Evolutionary conservation across 2,888 invertebrate genomes (phyloP), one percentile per base, ranked within the genome.

Genomic region (Tiliacea aurago): DNA sequence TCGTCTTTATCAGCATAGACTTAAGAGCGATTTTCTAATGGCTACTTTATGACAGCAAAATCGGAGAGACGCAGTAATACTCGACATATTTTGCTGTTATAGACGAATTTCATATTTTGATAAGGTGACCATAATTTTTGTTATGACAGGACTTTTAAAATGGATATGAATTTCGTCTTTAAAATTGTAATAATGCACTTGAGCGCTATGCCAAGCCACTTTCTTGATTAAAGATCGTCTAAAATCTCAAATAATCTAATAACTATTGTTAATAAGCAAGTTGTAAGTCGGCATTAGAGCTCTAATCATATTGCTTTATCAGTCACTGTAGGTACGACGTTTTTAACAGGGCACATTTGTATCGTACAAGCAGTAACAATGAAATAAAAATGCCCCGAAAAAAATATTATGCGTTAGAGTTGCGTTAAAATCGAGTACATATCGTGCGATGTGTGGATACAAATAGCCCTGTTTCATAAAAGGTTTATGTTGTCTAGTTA

Each of bases 131-230:
- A n/a, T 15, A 69, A 69, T 59, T 23, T 45, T 71, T 51, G 23
- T n/a, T 4, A 33, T 18, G 7, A 11, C 33, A 78, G 18, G 18
- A 13, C 2, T 18, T 73, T 74, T 43, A 15, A 33, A 80, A 80
- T 71, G 58, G 33, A 65, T 83, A 86, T 85, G 80, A 83, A 84
- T 83, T 83, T 82, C 84, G 74, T 79, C 76, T 75, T 64, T 63
- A 41, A 58, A 53, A 71, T 83, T 73, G 53, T 71, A n/a, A 67
- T 72, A 84, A 80, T 80, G 83, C 81, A 80, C 71, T 75, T 70
- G 86, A 90, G 88, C 90, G 84, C 89, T 91, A 91, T 85, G 91
- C 91, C 71, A 92, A 91, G 91, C 90, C 72, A 84, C 86, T 87
- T 85, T 66, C 76, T 79, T 59, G 18, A 69, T 67, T 78, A 80